These are phyloP conservation scores for Mactra quadrangularis DNA, from an alignment of 1,140 invertebrate genomes.

Conservation along the genomic window DNA sequence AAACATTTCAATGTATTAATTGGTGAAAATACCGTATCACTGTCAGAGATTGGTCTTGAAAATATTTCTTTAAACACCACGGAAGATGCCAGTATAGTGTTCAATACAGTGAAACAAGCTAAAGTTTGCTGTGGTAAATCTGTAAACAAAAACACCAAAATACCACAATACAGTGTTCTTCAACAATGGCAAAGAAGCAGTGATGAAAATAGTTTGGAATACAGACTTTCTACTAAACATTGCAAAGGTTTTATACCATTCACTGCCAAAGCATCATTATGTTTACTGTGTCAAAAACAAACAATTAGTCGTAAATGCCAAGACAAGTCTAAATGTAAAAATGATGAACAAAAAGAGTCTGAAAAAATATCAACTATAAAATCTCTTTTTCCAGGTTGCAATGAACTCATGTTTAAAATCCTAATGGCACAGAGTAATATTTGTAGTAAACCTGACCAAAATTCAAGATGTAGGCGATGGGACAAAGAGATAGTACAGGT, in stretches of 20 bases:
- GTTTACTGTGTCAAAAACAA: slow-evolving; percentile 3
- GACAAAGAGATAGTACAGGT: slow-evolving; percentile 10
- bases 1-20: slow-evolving; percentile 1
- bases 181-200: slow-evolving; percentile 1
- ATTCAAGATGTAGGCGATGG: slow-evolving; percentile 26
- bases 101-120: slow-evolving; percentile 28
- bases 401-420: slow-evolving; percentile 3
- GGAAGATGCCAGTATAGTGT: slow-evolving; percentile 7
- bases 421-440: neutral
- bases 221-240: neutral
- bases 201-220: slow-evolving; percentile 14
- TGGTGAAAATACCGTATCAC: slow-evolving; percentile 1
- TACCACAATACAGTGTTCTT: neutral
- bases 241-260: slow-evolving; percentile 23
- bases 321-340: neutral
- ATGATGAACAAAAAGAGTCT: neutral
- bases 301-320: neutral
- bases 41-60: neutral
- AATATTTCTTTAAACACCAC: neutral
- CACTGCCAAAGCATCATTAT: neutral
- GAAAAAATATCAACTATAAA: neutral
- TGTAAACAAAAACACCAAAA: neutral
- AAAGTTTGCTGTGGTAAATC: slow-evolving; percentile 20
- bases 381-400: slow-evolving; percentile 1
- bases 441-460: neutral